These are phyloP conservation scores for Acronicta psi DNA, from an alignment of 2,888 invertebrate genomes.

Conservation along the genomic window DNA sequence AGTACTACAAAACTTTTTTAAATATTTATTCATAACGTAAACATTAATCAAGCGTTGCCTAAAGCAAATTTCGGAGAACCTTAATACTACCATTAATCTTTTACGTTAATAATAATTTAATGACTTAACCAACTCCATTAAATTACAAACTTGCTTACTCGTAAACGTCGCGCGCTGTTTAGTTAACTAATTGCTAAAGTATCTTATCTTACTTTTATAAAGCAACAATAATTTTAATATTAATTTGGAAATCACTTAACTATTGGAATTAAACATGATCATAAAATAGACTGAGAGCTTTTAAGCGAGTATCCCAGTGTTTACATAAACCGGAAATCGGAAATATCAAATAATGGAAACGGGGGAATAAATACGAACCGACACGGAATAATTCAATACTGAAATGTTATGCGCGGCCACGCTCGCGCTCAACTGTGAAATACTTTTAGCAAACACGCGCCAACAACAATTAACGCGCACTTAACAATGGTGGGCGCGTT, in stretches of 20 bases:
- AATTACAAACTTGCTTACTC: slow-evolving; percentile 65
- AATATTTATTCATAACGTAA: slow-evolving; percentile 53
- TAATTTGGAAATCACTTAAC: slow-evolving; percentile 17
- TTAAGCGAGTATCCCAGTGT: slow-evolving; percentile 23
- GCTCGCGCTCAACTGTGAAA: slow-evolving; percentile 54
- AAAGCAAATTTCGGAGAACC: slow-evolving; percentile 51
- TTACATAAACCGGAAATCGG: slow-evolving; percentile 40
- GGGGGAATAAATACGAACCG: slow-evolving; percentile 50
- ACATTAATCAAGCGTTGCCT: slow-evolving; percentile 56
- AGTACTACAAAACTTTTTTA: slow-evolving; percentile 46
- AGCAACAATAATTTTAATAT: slow-evolving; percentile 41
- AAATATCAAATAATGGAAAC: slow-evolving; percentile 57
- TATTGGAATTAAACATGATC: slow-evolving; percentile 11
- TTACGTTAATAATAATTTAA: slow-evolving; percentile 68
- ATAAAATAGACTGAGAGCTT: slow-evolving; percentile 30
- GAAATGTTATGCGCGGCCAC: slow-evolving; percentile 63
- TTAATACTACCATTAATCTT: slow-evolving; percentile 62
- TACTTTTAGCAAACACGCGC: slow-evolving; percentile 53
- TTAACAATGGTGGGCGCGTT: slow-evolving; percentile 33
- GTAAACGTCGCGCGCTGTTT: slow-evolving; percentile 59
- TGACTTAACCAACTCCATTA: slow-evolving; percentile 70
- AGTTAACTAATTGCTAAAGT: slow-evolving; percentile 56
- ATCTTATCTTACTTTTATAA: slow-evolving; percentile 52
- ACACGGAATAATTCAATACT: slow-evolving; percentile 62
- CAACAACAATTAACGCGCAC: slow-evolving; percentile 51